Evolutionary conservation across 1,140 invertebrate genomes (phyloP).

Genomic region (Diorhabda carinulata): DNA sequence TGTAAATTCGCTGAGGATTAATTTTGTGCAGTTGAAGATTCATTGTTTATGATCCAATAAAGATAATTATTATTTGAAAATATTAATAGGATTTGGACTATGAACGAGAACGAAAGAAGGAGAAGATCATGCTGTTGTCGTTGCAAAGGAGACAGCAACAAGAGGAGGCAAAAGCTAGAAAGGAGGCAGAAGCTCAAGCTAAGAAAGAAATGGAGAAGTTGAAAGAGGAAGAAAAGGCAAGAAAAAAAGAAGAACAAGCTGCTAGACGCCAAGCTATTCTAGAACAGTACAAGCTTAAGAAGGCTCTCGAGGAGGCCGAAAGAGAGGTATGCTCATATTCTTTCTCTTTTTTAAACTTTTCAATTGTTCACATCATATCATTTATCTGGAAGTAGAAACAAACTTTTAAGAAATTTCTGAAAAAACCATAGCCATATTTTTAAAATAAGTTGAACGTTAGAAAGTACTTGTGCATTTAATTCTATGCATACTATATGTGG

Average conservation of each 20-base stretch:
- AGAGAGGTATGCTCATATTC: conserved; percentile 61
- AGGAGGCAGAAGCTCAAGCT: conserved; percentile 79
- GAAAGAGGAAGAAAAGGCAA: conserved; percentile 78
- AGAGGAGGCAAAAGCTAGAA: conserved; percentile 78
- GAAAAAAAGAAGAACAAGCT: conserved; percentile 89
- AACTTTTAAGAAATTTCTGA: too few species aligned
- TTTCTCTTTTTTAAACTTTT: conserved; percentile 1
- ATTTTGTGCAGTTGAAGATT: too few species aligned
- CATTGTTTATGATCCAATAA: too few species aligned
- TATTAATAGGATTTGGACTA: conserved; percentile 67
- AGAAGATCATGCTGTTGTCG: conserved; percentile 81
- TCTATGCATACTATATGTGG: too few species aligned
- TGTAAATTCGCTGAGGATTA: too few species aligned
- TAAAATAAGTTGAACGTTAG: neutral
- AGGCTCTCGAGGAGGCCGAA: conserved; percentile 88
- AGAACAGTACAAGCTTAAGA: conserved; percentile 92
- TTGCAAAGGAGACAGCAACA: conserved; percentile 82
- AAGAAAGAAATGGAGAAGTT: conserved; percentile 72
- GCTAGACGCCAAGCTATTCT: conserved; percentile 81
- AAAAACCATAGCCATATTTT: neutral
- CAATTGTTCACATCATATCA: too few species aligned
- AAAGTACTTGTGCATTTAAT: neutral
- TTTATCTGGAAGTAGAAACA: too few species aligned
- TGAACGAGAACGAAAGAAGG: conserved; percentile 87
- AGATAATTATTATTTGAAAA: too few species aligned